Evolutionary conservation across 1,140 invertebrate genomes (phyloP), one percentile per base, ranked within the genome.

Genomic region (Popillia japonica): DNA sequence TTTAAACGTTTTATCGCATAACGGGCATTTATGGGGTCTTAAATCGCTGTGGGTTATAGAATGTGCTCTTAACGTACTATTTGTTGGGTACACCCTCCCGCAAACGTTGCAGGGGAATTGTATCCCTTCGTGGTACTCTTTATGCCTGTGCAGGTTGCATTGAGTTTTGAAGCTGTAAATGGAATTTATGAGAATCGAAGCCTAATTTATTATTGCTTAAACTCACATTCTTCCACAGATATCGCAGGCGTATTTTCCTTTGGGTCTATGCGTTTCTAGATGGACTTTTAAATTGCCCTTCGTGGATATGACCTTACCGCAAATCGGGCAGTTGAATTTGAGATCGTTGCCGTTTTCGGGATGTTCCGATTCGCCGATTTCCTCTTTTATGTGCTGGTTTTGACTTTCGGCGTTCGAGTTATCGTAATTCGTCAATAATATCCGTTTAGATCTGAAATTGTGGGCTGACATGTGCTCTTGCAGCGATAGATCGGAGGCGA

Each of bases 1-100:
- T 83, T 94, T 94, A 81, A 94, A 94, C 11, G 90, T 92, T 86
- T 93, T 94, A 83, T 93, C 91, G 85, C 93, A 94, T 44, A 92
- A 85, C 68, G 90, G 89, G 86, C 93, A 94, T 61, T 92, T 89
- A 81, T 93, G 92, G 0, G 93, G 92, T 79, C 92, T 87, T 61
- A 92, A 86, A 82, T 91, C 90, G 75, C 92, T 93, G 80, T 94
- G 93, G 6, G 92, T 92, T 77, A 94, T 91, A 82, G 90, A 92
- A 85, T 94, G 93, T 11, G 92, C 92, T 80, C 91, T 88, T 61
- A 93, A 86, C 41, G 92, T 93, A 80, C 92, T 92, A 81, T 90
- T 91, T 41, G 92, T 92, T 14, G 91, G 91, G 85, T 94, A 93
- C 23, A 93, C 92, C 48, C 92, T 87, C 10, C 90, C 91, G 83